Conservation (phyloP, 2,113 vertebrate species). For the Piprites chloris region DNA sequence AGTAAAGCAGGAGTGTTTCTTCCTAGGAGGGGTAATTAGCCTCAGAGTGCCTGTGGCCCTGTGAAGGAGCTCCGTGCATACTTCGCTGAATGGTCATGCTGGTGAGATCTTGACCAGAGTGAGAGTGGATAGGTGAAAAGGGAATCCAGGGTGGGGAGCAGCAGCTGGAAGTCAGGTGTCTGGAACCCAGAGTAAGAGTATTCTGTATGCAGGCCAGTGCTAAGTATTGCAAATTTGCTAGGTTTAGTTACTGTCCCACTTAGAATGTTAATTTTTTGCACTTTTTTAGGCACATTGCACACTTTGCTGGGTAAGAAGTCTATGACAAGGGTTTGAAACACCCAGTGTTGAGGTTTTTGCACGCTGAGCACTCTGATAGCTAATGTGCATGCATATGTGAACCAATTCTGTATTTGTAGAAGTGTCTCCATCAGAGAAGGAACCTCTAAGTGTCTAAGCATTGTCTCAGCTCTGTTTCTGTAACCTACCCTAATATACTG, state of each 20-base stretch:
- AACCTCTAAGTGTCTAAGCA: neutral
- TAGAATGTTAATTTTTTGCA: neutral
- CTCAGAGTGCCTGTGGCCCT: neutral
- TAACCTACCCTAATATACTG: neutral
- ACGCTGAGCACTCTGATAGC: neutral
- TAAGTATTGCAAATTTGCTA: neutral
- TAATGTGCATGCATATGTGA: neutral
- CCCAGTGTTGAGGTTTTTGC: accelerated
- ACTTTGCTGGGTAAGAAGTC: neutral
- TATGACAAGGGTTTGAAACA: neutral
- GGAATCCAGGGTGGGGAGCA: neutral
- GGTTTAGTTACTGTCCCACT: neutral
- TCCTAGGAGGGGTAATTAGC: neutral
- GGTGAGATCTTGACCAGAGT: neutral
- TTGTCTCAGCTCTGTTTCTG: neutral
- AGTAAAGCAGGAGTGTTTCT: neutral
- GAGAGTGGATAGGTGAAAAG: neutral
- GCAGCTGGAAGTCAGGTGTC: neutral
- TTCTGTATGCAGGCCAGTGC: neutral
- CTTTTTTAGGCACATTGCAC: neutral
- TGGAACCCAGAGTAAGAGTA: neutral
- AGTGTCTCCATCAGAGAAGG: neutral
- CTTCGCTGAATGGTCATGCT: neutral
- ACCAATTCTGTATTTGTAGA: neutral
- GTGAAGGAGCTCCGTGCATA: neutral